These are phyloP conservation scores for Neostethus bicornis DNA, from an alignment of 2,797 vertebrate species.

Conservation along the genomic window DNA sequence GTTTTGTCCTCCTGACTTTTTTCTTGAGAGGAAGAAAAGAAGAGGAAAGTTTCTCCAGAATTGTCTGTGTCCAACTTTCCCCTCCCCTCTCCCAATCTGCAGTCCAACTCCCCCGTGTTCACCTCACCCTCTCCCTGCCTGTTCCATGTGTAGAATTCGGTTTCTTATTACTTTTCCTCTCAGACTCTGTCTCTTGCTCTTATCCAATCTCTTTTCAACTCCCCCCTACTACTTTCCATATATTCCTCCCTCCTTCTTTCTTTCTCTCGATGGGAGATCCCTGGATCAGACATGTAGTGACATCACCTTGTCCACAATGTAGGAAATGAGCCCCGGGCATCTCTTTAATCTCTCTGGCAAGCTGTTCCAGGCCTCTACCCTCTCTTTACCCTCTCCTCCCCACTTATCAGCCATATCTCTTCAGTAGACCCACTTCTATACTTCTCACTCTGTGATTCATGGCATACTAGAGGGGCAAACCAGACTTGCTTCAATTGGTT, in stretches of 20 bases:
- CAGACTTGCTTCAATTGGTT: constrained; percentile 23
- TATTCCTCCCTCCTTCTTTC: not conserved
- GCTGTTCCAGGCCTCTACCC: constrained; percentile 15
- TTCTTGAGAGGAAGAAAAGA: constrained; percentile 48
- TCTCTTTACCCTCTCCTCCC: constrained; percentile 17
- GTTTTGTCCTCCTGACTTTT: constrained; percentile 25
- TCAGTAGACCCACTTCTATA: constrained; percentile 8
- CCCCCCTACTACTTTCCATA: not conserved
- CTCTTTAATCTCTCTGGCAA: constrained; percentile 37
- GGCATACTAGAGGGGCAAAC: constrained; percentile 19
- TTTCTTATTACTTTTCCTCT: constrained; percentile 36
- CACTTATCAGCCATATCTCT: not conserved
- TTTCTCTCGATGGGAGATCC: constrained; percentile 48
- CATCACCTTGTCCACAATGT: constrained; percentile 62
- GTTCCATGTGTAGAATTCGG: constrained; percentile 14
- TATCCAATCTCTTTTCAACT: constrained; percentile 6
- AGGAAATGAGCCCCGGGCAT: constrained; percentile 50
- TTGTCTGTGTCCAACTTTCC: constrained; percentile 70
- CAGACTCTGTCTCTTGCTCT: constrained; percentile 10
- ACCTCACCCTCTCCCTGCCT: constrained; percentile 11
- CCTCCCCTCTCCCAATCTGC: constrained; percentile 56
- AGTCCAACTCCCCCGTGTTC: constrained; percentile 30
- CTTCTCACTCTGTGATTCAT: constrained; percentile 52
- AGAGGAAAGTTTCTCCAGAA: constrained; percentile 64
- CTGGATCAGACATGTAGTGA: constrained; percentile 56